Conservation (phyloP, 2,797 vertebrate genomes). For the Tokudaia muenninki region DNA sequence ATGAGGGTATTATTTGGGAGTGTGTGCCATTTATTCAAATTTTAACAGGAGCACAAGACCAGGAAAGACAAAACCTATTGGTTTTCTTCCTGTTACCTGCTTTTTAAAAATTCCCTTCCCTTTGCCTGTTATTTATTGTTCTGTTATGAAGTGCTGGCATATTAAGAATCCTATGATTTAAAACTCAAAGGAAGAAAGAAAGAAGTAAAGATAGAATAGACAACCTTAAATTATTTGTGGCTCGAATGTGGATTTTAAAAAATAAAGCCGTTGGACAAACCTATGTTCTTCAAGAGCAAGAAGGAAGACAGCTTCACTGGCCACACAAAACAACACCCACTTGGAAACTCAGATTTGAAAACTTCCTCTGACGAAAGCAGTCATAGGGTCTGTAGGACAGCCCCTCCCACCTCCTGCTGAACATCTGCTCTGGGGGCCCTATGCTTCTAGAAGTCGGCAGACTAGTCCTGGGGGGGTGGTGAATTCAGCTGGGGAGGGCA, state of each 20-base stretch:
- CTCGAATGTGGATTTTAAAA: slow-evolving; percentile 23
- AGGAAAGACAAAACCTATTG: not conserved
- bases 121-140: slow-evolving; percentile 15
- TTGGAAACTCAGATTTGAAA: slow-evolving; percentile 84
- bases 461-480: slow-evolving; percentile 40
- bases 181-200: slow-evolving; percentile 44
- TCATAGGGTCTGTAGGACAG: slow-evolving; percentile 65
- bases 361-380: slow-evolving; percentile 79
- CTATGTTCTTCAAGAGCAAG: slow-evolving; percentile 41
- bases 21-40: not conserved
- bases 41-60: not conserved
- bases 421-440: slow-evolving; percentile 72
- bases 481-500: slow-evolving; percentile 73
- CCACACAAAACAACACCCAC: slow-evolving; percentile 58
- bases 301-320: slow-evolving; percentile 39
- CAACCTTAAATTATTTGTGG: slow-evolving; percentile 16
- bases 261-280: slow-evolving; percentile 1
- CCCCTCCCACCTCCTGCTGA: slow-evolving; percentile 37
- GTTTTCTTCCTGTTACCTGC: not conserved
- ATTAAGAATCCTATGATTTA: slow-evolving; percentile 52
- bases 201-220: slow-evolving; percentile 35
- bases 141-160: not conserved
- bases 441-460: slow-evolving; percentile 57
- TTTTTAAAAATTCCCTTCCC: not conserved
- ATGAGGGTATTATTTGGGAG: slow-evolving; percentile 26